Conservation (phyloP, 2,888 invertebrate genomes). For the Halictus quadricinctus region DNA sequence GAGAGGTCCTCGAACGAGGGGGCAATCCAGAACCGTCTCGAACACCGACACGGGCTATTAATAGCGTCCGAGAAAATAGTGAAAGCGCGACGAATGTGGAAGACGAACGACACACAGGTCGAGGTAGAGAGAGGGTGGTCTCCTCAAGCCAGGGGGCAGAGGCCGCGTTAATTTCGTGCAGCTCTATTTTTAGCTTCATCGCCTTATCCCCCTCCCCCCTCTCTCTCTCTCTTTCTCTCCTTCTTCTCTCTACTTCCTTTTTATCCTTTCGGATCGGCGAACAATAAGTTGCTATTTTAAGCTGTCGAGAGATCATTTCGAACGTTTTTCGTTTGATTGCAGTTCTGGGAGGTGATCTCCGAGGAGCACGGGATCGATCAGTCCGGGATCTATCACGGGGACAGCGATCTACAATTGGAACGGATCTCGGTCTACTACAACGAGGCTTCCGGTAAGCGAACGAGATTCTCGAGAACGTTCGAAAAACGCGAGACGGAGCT, state of each 20-base stretch:
- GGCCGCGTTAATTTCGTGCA: constrained; percentile 72
- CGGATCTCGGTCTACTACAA: constrained; percentile 87
- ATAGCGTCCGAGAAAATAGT: constrained; percentile 70
- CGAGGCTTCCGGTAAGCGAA: constrained; percentile 83
- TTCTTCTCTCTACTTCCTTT: background rate
- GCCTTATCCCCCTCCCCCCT: constrained; percentile 31
- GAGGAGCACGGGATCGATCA: constrained; percentile 92
- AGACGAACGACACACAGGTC: constrained; percentile 52
- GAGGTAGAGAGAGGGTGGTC: constrained; percentile 45
- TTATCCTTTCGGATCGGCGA: background rate
- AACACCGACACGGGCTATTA: constrained; percentile 51
- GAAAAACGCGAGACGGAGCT: background rate
- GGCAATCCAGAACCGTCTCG: background rate
- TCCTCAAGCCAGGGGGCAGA: constrained; percentile 62
- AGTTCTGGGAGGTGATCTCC: constrained; percentile 98
- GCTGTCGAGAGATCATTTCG: background rate
- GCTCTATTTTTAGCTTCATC: constrained; percentile 68
- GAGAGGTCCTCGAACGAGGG: background rate
- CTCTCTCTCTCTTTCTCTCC: constrained; percentile 14
- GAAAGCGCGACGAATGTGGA: constrained; percentile 69
- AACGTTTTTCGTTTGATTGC: constrained; percentile 67
- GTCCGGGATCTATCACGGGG: constrained; percentile 85
- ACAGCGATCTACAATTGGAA: constrained; percentile 86
- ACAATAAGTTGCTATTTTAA: background rate
- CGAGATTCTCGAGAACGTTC: background rate